Percentiles rank a stretch among this genome's conserved stretches.
Conservation (phyloP, 2,113 vertebrate species). For the Odocoileus virginianus region DNA sequence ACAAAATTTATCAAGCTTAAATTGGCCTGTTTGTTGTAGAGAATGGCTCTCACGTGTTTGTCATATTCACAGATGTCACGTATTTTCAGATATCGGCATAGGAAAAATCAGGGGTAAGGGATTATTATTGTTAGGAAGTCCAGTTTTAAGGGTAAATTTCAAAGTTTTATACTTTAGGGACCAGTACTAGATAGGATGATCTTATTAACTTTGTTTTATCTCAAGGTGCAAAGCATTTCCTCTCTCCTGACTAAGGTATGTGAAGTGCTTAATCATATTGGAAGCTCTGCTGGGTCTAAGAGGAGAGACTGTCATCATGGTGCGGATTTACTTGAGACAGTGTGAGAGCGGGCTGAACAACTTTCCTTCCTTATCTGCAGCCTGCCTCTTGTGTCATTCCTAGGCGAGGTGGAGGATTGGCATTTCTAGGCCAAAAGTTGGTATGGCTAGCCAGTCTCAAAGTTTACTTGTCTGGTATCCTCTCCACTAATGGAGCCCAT, state of each 20-base stretch:
- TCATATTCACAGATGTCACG: not conserved
- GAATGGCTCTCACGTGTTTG: not conserved
- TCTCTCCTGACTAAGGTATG: not conserved
- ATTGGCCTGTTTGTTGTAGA: not conserved
- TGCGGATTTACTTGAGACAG: not conserved
- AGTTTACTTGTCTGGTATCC: not conserved
- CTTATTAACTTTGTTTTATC: not conserved
- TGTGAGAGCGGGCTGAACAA: not conserved
- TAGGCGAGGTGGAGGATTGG: not conserved
- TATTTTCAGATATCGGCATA: not conserved
- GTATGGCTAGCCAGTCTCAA: not conserved
- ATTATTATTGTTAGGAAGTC: not conserved
- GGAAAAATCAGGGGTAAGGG: not conserved
- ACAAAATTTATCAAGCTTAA: not conserved
- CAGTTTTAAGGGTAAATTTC: not conserved
- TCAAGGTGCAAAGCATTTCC: not conserved
- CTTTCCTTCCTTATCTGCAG: not conserved
- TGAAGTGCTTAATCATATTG: not conserved
- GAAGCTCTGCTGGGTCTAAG: not conserved
- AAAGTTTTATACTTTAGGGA: slow-evolving; percentile 4
- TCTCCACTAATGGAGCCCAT: not conserved
- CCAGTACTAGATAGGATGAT: not conserved
- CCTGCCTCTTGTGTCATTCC: not conserved
- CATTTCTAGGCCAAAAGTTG: not conserved
- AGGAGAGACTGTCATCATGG: not conserved